Conservation (phyloP, 2,888 invertebrate species). For the Lamellibrachia satsuma region DNA sequence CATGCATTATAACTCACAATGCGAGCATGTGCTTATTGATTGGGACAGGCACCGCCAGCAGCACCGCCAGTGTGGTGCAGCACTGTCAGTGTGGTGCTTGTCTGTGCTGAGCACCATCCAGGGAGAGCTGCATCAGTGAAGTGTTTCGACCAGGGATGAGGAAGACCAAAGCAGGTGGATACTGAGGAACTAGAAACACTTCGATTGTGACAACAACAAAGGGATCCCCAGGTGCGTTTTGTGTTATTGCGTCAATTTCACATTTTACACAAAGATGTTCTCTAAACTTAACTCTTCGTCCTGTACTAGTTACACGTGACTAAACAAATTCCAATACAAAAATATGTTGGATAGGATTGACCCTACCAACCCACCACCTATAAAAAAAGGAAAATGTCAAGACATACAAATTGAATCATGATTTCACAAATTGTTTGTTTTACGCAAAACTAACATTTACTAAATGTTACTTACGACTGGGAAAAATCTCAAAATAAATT, state of each 20-base stretch:
- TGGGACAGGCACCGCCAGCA: neutral
- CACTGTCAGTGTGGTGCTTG: neutral
- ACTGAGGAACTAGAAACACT: neutral
- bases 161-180: neutral
- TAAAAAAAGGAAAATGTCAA: too few species aligned
- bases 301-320: neutral
- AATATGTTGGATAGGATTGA: neutral
- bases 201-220: neutral
- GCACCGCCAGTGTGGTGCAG: neutral
- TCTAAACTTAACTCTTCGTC: neutral
- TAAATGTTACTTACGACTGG: too few species aligned
- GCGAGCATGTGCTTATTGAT: constrained; percentile 11
- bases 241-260: neutral
- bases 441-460: too few species aligned
- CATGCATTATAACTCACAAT: neutral
- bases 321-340: neutral
- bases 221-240: neutral
- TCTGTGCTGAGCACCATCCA: neutral
- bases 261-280: neutral
- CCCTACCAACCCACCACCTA: too few species aligned
- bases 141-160: neutral
- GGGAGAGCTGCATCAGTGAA: neutral
- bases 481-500: too few species aligned
- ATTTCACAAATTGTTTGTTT: too few species aligned
- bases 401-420: too few species aligned